These are phyloP conservation scores for Brachionus plicatilis DNA, from an alignment of 1,140 invertebrate genomes.

Conservation along the genomic window DNA sequence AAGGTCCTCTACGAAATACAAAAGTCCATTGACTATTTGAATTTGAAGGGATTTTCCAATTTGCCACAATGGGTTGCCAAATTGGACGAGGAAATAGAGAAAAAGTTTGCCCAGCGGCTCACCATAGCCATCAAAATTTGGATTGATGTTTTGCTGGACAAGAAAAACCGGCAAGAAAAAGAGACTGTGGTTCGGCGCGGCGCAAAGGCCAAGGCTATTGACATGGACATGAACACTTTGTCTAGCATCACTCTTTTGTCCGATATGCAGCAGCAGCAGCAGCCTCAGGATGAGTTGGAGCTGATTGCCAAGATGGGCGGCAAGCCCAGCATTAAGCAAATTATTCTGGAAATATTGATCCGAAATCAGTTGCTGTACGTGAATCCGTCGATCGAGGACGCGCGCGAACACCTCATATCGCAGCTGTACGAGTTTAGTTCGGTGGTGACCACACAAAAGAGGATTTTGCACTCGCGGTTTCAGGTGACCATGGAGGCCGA, in stretches of 20 bases:
- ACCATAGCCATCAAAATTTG: constrained; percentile 90
- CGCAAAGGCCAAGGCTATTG: background rate
- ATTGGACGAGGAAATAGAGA: constrained; percentile 88
- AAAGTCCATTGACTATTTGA: constrained; percentile 92
- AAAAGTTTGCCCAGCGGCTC: constrained; percentile 76
- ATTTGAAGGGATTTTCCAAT: constrained; percentile 93
- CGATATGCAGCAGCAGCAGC: background rate
- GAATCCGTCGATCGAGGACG: constrained; percentile 87
- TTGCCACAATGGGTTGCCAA: constrained; percentile 87
- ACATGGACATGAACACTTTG: background rate
- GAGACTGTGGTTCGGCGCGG: constrained; percentile 42
- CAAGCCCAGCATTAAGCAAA: constrained; percentile 68
- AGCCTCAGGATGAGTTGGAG: constrained; percentile 66
- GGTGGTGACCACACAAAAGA: constrained; percentile 83
- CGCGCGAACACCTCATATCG: constrained; percentile 86
- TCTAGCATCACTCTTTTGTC: background rate
- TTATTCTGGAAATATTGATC: constrained; percentile 74
- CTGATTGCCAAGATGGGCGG: constrained; percentile 85
- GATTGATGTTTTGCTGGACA: constrained; percentile 80
- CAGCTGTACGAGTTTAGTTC: constrained; percentile 96
- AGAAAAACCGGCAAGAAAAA: constrained; percentile 67
- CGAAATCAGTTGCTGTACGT: constrained; percentile 95
- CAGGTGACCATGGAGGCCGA: constrained; percentile 78
- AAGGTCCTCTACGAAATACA: constrained; percentile 92
- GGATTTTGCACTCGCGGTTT: constrained; percentile 67